Percentiles rank a stretch among this genome's conserved stretches.
Evolutionary conservation across 2,113 vertebrate species (phyloP).

Genomic region (Dromaius novaehollandiae): DNA sequence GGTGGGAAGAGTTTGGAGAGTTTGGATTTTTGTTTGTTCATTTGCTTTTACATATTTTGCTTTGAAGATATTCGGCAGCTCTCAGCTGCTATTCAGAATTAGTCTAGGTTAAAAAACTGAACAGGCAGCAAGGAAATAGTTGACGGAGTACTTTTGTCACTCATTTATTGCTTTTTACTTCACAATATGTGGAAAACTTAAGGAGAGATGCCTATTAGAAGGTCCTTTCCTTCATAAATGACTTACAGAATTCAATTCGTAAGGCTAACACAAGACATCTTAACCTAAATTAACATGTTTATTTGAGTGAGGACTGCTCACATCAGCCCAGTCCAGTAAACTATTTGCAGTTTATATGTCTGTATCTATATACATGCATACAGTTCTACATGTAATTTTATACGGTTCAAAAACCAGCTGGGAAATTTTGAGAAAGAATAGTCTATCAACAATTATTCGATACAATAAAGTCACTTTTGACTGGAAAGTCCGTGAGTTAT

Average conservation of each 20-base stretch:
- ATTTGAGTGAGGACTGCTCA: neutral
- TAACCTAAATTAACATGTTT: neutral
- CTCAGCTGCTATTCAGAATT: neutral
- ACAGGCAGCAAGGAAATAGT: neutral
- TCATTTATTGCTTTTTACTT: neutral
- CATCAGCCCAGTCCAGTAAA: neutral
- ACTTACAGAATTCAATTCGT: neutral
- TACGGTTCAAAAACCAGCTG: neutral
- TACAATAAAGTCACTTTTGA: no score
- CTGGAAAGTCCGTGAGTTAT: neutral
- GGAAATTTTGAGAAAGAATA: neutral
- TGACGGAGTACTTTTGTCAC: neutral
- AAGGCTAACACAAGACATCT: neutral
- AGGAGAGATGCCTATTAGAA: neutral
- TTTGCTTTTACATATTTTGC: neutral
- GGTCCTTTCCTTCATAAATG: neutral
- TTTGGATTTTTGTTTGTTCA: neutral
- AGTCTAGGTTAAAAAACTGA: neutral
- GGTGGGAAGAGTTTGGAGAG: neutral
- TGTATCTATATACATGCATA: neutral
- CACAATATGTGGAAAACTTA: neutral
- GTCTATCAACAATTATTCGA: neutral
- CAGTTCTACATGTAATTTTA: neutral
- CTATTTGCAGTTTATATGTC: neutral
- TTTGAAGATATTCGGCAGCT: neutral